Percentiles rank a stretch among this genome's conserved stretches.
These are phyloP conservation scores for Sympetrum striolatum DNA, from an alignment of 2,888 invertebrate species.

Conservation along the genomic window DNA sequence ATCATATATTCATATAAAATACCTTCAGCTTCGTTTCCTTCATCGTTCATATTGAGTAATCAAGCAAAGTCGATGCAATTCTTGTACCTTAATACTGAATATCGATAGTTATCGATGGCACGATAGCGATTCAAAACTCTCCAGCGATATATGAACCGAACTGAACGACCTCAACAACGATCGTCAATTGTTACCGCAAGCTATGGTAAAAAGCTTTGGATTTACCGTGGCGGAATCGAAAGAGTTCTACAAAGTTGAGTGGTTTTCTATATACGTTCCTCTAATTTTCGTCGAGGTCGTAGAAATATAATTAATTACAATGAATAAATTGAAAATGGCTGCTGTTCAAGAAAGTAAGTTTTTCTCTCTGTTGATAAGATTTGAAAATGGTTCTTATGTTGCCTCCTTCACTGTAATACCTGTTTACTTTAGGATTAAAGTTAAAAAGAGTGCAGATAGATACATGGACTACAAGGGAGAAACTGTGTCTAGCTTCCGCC, in stretches of 20 bases:
- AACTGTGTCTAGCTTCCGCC: constrained; percentile 84
- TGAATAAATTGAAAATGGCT: constrained; percentile 45
- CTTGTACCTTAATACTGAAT: background rate
- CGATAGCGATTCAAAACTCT: background rate
- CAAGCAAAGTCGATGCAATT: background rate
- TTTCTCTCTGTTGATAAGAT: background rate
- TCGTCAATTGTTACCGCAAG: background rate
- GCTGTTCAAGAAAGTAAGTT: constrained; percentile 47
- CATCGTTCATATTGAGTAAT: constrained; percentile 40
- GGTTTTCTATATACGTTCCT: background rate
- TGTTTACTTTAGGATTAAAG: constrained; percentile 56
- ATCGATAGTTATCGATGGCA: background rate
- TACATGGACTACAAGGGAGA: constrained; percentile 85
- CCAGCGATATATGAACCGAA: background rate
- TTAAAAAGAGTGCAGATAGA: constrained; percentile 78
- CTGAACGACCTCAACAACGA: background rate
- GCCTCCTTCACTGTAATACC: background rate
- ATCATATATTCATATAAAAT: background rate
- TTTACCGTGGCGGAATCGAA: background rate
- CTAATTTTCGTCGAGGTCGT: background rate
- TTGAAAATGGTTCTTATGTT: background rate
- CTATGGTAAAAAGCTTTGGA: background rate
- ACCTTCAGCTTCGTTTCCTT: constrained; percentile 9
- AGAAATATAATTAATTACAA: background rate
- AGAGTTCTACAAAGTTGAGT: too few relatives aligned